These are phyloP conservation scores for Hemichromis elongatus DNA, from an alignment of 2,113 vertebrate species.

Conservation along the genomic window DNA sequence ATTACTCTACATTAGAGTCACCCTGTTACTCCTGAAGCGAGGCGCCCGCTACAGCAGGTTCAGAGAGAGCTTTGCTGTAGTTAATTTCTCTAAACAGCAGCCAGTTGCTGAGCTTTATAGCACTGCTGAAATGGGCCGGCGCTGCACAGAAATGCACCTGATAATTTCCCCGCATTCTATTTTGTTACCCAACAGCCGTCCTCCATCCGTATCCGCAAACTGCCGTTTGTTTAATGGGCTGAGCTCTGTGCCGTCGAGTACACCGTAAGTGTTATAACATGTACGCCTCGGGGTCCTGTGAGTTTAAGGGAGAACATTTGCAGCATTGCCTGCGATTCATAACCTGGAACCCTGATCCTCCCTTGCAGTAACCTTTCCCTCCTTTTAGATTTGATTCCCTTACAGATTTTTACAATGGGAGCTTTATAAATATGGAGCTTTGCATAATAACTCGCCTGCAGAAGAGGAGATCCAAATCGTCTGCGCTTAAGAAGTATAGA, in stretches of 20 bases:
- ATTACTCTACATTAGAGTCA: background rate
- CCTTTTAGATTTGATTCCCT: constrained; percentile 17
- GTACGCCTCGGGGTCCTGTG: constrained; percentile 38
- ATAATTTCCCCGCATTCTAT: constrained; percentile 22
- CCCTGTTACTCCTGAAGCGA: background rate
- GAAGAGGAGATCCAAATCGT: constrained; percentile 1
- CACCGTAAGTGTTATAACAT: constrained; percentile 46
- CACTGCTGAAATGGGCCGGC: background rate
- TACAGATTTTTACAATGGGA: constrained; percentile 19
- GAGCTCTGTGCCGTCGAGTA: constrained; percentile 26
- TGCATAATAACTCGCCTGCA: constrained; percentile 21
- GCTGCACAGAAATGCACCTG: constrained; percentile 14
- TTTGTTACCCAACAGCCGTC: constrained; percentile 24
- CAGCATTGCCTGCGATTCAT: constrained; percentile 37
- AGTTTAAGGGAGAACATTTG: constrained; percentile 42
- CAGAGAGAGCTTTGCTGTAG: background rate
- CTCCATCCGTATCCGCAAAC: constrained; percentile 28
- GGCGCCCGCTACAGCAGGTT: background rate
- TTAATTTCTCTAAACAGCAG: constrained; percentile 23
- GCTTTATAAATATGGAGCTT: background rate
- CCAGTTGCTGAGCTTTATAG: constrained; percentile 17
- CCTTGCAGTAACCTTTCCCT: background rate
- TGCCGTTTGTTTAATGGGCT: constrained; percentile 58
- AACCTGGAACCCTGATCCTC: constrained; percentile 33
- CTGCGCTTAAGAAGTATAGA: background rate